Evolutionary conservation across 2,888 invertebrate genomes (phyloP).

Genomic region (Lepidonotus clava): DNA sequence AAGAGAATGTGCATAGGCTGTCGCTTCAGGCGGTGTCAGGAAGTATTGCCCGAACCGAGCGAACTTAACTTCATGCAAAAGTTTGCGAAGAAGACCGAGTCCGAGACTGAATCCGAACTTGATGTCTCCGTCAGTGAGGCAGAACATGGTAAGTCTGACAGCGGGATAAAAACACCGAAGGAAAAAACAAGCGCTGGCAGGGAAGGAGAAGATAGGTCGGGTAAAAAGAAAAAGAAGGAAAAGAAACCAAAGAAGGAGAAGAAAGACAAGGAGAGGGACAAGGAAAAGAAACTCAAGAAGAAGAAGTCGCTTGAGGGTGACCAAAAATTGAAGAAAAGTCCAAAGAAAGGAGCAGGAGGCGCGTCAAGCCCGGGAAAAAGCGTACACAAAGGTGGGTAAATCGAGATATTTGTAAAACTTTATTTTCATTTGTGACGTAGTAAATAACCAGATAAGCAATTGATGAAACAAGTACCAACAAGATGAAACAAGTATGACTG

Average conservation of each 20-base stretch:
- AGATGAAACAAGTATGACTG: no score
- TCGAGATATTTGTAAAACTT: no score
- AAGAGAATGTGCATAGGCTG: slow-evolving; percentile 87
- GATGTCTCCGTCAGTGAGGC: neutral
- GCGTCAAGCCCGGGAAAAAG: neutral
- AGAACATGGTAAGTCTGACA: neutral
- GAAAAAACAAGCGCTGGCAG: neutral
- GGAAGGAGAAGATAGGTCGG: neutral
- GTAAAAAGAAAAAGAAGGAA: neutral
- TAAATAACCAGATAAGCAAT: no score
- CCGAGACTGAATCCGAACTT: neutral
- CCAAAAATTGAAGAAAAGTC: slow-evolving; percentile 5
- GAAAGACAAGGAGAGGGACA: neutral
- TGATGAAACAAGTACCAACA: no score
- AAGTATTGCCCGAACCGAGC: slow-evolving; percentile 61
- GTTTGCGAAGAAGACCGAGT: neutral
- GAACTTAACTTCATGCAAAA: neutral
- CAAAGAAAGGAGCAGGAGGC: neutral
- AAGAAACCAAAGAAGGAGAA: slow-evolving; percentile 17
- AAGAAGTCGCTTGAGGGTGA: neutral
- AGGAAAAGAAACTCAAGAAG: neutral
- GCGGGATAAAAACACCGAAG: neutral
- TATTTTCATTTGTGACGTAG: no score
- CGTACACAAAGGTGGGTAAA: no score
- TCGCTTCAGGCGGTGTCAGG: slow-evolving; percentile 91